Conservation (phyloP, 2,113 vertebrate genomes). For the Dipodomys ordii region DNA sequence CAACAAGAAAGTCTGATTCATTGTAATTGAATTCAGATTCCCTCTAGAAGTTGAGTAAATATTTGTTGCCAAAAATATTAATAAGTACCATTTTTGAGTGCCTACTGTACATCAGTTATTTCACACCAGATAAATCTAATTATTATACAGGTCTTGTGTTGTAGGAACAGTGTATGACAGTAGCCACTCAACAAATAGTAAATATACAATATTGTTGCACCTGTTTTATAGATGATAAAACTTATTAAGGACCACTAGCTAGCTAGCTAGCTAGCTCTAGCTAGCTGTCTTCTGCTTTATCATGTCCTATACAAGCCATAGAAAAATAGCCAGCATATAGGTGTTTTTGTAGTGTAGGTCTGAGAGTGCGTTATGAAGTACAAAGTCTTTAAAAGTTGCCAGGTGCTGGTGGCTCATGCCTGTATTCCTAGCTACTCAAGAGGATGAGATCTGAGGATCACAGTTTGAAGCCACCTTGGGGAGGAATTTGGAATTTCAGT, state of each 20-base stretch:
- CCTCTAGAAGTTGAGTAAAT: constrained; percentile 29
- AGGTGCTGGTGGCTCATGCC: too few species aligned
- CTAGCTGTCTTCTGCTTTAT: not conserved
- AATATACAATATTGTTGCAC: not conserved
- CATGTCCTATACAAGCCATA: not conserved
- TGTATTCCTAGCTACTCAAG: too few species aligned
- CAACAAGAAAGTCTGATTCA: constrained; percentile 1
- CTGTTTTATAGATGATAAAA: constrained; percentile 42
- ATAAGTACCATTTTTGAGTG: not conserved
- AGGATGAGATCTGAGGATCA: too few species aligned
- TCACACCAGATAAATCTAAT: constrained; percentile 39
- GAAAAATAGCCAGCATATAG: not conserved
- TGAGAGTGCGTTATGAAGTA: too few species aligned
- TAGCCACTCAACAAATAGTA: constrained; percentile 26
- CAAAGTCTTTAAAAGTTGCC: too few species aligned
- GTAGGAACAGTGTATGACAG: not conserved
- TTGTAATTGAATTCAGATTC: not conserved
- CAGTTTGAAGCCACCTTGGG: too few species aligned
- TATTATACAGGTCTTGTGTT: constrained; percentile 26
- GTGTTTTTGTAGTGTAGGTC: too few species aligned
- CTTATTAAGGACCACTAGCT: not conserved
- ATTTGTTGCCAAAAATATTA: constrained; percentile 15
- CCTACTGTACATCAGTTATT: not conserved
- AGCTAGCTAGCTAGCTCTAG: not conserved
- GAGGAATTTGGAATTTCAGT: too few species aligned